Conservation (phyloP, 1,140 invertebrate genomes). For the Halyomorpha halys region DNA sequence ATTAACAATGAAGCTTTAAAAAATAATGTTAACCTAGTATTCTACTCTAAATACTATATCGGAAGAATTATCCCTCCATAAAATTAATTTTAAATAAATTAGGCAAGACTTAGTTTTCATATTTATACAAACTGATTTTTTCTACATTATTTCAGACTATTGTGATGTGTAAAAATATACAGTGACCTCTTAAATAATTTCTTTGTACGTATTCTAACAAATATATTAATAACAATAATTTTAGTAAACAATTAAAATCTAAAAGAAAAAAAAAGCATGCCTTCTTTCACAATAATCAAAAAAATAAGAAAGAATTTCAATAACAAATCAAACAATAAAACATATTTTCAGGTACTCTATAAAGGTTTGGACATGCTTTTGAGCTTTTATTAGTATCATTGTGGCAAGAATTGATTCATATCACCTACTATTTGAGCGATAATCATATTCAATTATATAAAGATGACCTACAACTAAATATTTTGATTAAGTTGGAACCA, state of each 20-base stretch:
- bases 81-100: constrained; percentile 24
- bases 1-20: constrained; percentile 2
- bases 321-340: constrained; percentile 20
- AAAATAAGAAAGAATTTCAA: constrained; percentile 17
- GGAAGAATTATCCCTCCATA: constrained; percentile 3
- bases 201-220: constrained; percentile 1
- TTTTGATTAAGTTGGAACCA: constrained; percentile 27
- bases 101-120: constrained; percentile 25
- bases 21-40: constrained; percentile 5
- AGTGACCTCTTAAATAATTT: constrained; percentile 17
- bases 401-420: constrained; percentile 26
- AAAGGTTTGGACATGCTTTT: constrained; percentile 22
- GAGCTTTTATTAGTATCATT: constrained; percentile 21
- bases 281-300: constrained; percentile 11
- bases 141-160: constrained; percentile 20
- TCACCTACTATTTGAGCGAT: constrained; percentile 23
- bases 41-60: constrained; percentile 2
- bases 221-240: constrained; percentile 1
- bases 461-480: constrained; percentile 25
- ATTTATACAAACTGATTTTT: constrained; percentile 1
- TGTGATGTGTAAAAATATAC: constrained; percentile 9
- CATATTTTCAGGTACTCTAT: constrained; percentile 26
- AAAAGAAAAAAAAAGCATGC: background rate
- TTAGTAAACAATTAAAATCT: constrained; percentile 17
- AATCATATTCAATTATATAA: constrained; percentile 25